Evolutionary conservation across 2,797 vertebrate genomes (phyloP).

Genomic region (Rallus crepitans): DNA sequence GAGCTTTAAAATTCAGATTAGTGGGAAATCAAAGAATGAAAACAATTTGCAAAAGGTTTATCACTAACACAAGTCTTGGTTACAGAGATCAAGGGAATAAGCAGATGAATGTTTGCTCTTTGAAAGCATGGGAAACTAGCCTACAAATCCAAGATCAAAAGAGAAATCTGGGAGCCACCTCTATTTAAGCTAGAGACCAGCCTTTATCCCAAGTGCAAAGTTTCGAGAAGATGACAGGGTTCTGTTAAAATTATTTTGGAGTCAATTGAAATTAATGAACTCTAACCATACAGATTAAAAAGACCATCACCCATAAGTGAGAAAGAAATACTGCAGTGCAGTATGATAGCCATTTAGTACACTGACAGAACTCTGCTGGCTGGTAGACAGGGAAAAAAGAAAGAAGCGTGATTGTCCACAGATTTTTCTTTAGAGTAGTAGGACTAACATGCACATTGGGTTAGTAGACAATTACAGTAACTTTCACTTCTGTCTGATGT

Average conservation of each 20-base stretch:
- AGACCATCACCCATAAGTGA: neutral
- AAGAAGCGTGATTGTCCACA: neutral
- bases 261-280: neutral
- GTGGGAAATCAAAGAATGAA: neutral
- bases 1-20: neutral
- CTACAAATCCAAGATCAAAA: neutral
- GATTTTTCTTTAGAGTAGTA: neutral
- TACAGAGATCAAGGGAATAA: neutral
- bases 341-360: neutral
- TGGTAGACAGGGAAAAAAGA: neutral
- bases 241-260: neutral
- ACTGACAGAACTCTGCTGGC: neutral
- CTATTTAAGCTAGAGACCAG: neutral
- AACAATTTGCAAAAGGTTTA: neutral
- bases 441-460: fast-evolving
- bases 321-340: neutral
- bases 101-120: neutral
- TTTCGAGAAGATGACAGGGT: neutral
- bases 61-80: neutral
- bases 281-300: neutral
- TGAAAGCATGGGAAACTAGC: neutral
- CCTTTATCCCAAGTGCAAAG: neutral
- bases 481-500: neutral
- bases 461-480: neutral
- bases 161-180: neutral